Conservation (phyloP, 2,113 vertebrate genomes). For the Gallinago undulata region DNA sequence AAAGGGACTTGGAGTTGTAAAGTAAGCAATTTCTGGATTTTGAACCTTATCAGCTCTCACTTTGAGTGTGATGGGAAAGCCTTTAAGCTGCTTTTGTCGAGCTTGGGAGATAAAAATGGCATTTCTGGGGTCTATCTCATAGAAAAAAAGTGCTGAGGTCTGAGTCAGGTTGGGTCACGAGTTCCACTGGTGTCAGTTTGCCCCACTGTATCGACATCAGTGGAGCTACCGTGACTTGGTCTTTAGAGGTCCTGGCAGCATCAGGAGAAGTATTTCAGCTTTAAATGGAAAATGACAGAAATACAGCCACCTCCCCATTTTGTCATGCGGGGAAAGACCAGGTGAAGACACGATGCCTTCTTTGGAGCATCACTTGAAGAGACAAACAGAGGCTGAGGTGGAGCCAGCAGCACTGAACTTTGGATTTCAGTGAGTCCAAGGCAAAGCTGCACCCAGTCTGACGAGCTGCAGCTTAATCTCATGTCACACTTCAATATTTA, state of each 20-base stretch:
- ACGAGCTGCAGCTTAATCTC: background rate
- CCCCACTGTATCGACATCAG: background rate
- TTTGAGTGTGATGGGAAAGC: slow-evolving; percentile 34
- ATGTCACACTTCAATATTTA: background rate
- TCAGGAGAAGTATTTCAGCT: background rate
- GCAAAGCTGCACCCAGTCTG: background rate
- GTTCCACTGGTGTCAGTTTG: background rate
- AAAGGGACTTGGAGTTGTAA: slow-evolving; percentile 59
- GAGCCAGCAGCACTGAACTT: background rate
- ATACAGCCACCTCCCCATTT: background rate
- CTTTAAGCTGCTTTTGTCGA: slow-evolving; percentile 48
- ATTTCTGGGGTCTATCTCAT: background rate
- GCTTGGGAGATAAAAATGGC: slow-evolving; percentile 26
- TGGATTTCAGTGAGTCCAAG: background rate
- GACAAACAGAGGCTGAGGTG: background rate
- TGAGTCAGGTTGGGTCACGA: background rate
- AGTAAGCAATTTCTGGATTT: slow-evolving; percentile 64
- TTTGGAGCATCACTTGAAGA: background rate
- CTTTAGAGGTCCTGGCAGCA: background rate
- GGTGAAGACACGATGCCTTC: background rate
- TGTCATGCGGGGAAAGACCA: background rate
- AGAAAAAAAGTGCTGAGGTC: background rate
- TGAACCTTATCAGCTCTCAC: slow-evolving; percentile 57
- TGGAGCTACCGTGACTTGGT: background rate
- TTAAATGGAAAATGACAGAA: background rate